Evolutionary conservation across 2,113 vertebrate genomes (phyloP), one percentile per base, ranked within the genome.

Genomic region (Hippocampus barbouri): DNA sequence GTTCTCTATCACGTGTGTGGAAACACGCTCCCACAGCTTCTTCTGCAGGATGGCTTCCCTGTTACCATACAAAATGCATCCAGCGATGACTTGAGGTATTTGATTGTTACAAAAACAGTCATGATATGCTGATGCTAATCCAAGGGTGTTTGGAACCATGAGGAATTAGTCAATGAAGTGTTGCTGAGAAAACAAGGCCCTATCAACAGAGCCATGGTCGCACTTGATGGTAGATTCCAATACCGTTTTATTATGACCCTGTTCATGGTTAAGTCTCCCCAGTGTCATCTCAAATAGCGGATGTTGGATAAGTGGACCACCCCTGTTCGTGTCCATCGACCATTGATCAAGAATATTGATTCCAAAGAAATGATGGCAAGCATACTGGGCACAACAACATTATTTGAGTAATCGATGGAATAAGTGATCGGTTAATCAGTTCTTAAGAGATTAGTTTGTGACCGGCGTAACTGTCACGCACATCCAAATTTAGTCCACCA

Each of bases 1-100:
- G 85, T 98, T 99, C 87, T 99, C 97, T 69, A 99, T 98, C 85
- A 98, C 97, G 62, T 99, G 97, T n/a, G 95, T 98, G 47, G 96
- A 97, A 38, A 98, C 96, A 51, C 96, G 93, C 79, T 99, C 97
- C 97, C 97, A 99, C 53, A 99, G 86, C 53, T 95, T 96, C 73
- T 94, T 97, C 84, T 98, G 96, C 70, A 99, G 94, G 71, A 99
- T 98, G 54, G 96, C 91, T 83, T 99, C 97, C 97, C 97, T 99
- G 79, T 82, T 83, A 59, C 16, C 1, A 64, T 30, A n/a, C 12
- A 68, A 59, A 4, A 75, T 40, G 41, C 49, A 21, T 51, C 20
- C 6, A 18, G 16, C 6, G 8, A 18, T 51, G 18, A 45, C 9
- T 45, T 14, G 2, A 15, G 43, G 43, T 45, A 45, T 45, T 45